Percentiles rank a stretch among this genome's conserved stretches.
phyloP scores from a whole-genome alignment of 2,888 invertebrate genomes.

The Agrilus biguttatus region DNA sequence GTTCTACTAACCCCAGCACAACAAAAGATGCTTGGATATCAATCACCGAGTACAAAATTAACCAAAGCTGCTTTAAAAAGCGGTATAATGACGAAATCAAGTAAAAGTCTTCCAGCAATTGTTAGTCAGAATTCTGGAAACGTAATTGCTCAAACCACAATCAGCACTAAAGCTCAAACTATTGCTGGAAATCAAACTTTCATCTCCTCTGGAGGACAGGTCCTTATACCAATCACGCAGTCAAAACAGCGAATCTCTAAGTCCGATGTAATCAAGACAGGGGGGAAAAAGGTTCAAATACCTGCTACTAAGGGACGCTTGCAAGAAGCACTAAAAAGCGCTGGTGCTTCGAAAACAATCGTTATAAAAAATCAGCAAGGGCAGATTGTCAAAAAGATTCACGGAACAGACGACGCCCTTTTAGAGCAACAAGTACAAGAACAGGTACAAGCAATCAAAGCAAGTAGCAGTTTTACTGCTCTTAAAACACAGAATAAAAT shows the following conservation, averaged over 20 bases:
- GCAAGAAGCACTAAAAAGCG: constrained; percentile 6
- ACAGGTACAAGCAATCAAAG: constrained; percentile 30
- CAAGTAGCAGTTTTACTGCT: constrained; percentile 14
- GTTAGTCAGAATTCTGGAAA: constrained; percentile 7
- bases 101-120: constrained; percentile 13
- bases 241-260: constrained; percentile 28
- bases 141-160: constrained; percentile 31
- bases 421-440: constrained; percentile 27
- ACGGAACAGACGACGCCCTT: constrained; percentile 22
- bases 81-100: constrained; percentile 11
- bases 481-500: constrained; percentile 10
- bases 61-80: constrained; percentile 12
- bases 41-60: constrained; percentile 19
- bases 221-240: constrained; percentile 28
- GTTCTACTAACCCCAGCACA: constrained; percentile 46
- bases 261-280: constrained; percentile 16
- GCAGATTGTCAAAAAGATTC: constrained; percentile 26
- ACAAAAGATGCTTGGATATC: constrained; percentile 42
- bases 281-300: constrained; percentile 9
- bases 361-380: constrained; percentile 29
- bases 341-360: constrained; percentile 22
- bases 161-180: constrained; percentile 42
- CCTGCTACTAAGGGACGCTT: constrained; percentile 9
- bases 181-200: constrained; percentile 31
- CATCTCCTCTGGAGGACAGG: constrained; percentile 24